A percentile compares a stretch with the other conserved stretches of the same genome.
Evolutionary conservation across 2,888 invertebrate genomes (phyloP).

Genomic region (Eubasilissa splendida): DNA sequence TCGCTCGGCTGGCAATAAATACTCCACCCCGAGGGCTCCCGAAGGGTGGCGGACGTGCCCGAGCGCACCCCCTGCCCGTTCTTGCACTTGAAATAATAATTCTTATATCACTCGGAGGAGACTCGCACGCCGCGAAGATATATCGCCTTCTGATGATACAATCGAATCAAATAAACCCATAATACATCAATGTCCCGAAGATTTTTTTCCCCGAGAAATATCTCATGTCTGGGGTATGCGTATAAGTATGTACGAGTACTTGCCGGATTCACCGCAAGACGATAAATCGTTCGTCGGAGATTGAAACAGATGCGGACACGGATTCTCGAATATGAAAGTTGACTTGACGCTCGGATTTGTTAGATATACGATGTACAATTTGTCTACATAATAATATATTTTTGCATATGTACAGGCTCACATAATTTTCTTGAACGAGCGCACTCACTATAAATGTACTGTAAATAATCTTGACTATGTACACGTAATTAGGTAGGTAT

Average conservation of each 20-base stretch:
- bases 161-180: constrained; percentile 59
- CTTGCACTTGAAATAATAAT: constrained; percentile 58
- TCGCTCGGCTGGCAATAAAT: constrained; percentile 41
- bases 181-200: constrained; percentile 58
- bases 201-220: constrained; percentile 48
- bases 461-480: too few species aligned
- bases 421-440: too few species aligned
- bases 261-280: constrained; percentile 26
- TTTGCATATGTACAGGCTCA: too few species aligned
- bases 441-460: too few species aligned
- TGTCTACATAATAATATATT: neutral
- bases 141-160: constrained; percentile 59
- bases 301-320: constrained; percentile 57
- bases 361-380: constrained; percentile 22
- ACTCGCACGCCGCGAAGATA: constrained; percentile 47
- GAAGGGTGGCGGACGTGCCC: constrained; percentile 51
- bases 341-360: constrained; percentile 34
- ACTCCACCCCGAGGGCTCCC: constrained; percentile 37
- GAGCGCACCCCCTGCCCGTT: constrained; percentile 24
- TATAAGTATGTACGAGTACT: constrained; percentile 11
- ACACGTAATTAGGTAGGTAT: too few species aligned
- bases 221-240: constrained; percentile 39
- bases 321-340: constrained; percentile 41
- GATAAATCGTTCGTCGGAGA: constrained; percentile 46
- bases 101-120: constrained; percentile 56